Evolutionary conservation across 1,140 invertebrate genomes (phyloP).

Genomic region (Dendroctonus ponderosae): DNA sequence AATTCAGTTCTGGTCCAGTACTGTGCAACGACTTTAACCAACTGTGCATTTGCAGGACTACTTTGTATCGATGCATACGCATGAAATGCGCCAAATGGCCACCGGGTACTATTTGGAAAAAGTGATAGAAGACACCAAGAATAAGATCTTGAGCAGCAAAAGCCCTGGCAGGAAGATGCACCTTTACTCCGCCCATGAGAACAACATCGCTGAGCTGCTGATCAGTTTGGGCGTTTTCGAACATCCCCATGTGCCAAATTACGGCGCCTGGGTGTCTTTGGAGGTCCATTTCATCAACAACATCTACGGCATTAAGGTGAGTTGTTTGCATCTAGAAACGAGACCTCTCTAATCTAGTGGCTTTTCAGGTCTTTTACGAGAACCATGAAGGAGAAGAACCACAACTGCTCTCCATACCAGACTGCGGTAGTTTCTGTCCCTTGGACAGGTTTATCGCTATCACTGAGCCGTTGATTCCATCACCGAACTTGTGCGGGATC

Average conservation of each 20-base stretch:
- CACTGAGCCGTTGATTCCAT: conserved; percentile 40
- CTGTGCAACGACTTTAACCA: too few relatives aligned
- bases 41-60: too few relatives aligned
- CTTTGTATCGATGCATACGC: too few relatives aligned
- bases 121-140: too few relatives aligned
- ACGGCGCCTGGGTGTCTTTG: conserved; percentile 51
- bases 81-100: too few relatives aligned
- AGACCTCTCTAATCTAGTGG: background rate
- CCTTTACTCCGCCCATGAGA: conserved; percentile 72
- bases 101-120: too few relatives aligned
- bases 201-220: conserved; percentile 66
- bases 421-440: conserved; percentile 46
- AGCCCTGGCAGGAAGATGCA: too few relatives aligned
- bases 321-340: too few relatives aligned
- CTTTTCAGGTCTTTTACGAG: conserved; percentile 43
- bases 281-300: conserved; percentile 39
- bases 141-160: too few relatives aligned
- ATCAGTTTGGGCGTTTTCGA: conserved; percentile 67
- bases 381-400: conserved; percentile 35
- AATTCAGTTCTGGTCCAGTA: too few relatives aligned
- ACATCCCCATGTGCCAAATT: conserved; percentile 56
- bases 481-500: conserved; percentile 15
- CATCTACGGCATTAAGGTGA: too few relatives aligned
- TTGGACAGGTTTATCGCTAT: conserved; percentile 47
- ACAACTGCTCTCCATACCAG: conserved; percentile 40